Conservation (phyloP, 2,888 invertebrate genomes). For the Tinea pellionella region DNA sequence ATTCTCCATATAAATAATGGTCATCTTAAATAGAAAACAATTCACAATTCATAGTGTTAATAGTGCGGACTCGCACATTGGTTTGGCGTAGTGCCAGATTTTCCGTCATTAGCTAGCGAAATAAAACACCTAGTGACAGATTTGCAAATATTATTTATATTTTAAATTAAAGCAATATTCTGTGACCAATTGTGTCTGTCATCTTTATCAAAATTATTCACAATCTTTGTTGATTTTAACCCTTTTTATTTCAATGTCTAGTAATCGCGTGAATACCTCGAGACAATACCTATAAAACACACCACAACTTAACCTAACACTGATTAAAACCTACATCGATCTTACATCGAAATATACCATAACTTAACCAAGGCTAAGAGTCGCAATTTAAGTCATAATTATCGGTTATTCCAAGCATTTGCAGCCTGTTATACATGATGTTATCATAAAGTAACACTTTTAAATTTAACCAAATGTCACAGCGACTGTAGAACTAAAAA, state of each 20-base stretch:
- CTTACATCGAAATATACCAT: neutral
- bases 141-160: neutral
- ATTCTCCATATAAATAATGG: neutral
- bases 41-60: slow-evolving; percentile 1
- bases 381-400: too few relatives aligned
- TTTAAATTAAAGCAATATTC: neutral
- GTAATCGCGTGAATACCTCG: neutral
- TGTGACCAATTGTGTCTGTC: neutral
- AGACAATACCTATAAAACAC: neutral
- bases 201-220: neutral
- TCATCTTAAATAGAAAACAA: neutral
- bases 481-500: neutral
- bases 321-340: neutral
- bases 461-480: neutral
- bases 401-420: too few relatives aligned
- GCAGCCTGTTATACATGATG: neutral
- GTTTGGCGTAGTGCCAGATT: neutral
- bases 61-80: neutral
- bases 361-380: too few relatives aligned
- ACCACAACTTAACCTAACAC: neutral
- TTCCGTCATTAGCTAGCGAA: neutral
- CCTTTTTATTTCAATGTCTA: neutral
- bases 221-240: neutral
- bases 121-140: slow-evolving; percentile 4
- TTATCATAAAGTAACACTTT: neutral